phyloP scores from a whole-genome alignment of 2,888 invertebrate species.

The Teleiodes luculella region DNA sequence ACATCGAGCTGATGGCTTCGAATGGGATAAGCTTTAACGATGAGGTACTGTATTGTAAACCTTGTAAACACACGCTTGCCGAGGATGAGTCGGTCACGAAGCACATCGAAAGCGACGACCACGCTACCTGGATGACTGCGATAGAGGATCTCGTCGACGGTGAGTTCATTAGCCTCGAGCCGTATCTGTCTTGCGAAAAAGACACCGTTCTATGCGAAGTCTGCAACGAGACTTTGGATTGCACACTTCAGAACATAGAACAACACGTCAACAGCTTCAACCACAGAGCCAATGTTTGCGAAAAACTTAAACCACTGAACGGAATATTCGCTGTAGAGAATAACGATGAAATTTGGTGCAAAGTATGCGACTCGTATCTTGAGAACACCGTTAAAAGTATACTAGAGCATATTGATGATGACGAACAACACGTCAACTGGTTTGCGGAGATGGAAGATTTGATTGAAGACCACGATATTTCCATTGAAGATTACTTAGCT shows the following conservation, averaged over 20 bases:
- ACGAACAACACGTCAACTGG: conserved; percentile 49
- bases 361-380: conserved; percentile 47
- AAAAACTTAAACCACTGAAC: conserved; percentile 48
- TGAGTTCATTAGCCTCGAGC: conserved; percentile 50
- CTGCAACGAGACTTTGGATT: conserved; percentile 39
- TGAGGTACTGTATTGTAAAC: conserved; percentile 47
- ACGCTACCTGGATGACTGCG: conserved; percentile 52
- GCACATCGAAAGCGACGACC: conserved; percentile 48
- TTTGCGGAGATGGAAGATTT: conserved; percentile 50
- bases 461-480: conserved; percentile 45
- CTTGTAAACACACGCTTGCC: conserved; percentile 41
- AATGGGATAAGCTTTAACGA: conserved; percentile 46
- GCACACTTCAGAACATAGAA: conserved; percentile 43
- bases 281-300: conserved; percentile 47
- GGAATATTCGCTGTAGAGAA: conserved; percentile 47
- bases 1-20: conserved; percentile 48
- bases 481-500: conserved; percentile 40
- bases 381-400: conserved; percentile 41
- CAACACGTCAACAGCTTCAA: conserved; percentile 48
- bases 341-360: conserved; percentile 51
- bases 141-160: conserved; percentile 52
- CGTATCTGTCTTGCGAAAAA: conserved; percentile 45
- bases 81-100: conserved; percentile 46
- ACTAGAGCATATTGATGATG: conserved; percentile 49
- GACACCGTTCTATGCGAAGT: conserved; percentile 50